Evolutionary conservation across 2,888 invertebrate species (phyloP), one percentile per base, ranked within the genome.

Genomic region (Latrodectus hesperus): DNA sequence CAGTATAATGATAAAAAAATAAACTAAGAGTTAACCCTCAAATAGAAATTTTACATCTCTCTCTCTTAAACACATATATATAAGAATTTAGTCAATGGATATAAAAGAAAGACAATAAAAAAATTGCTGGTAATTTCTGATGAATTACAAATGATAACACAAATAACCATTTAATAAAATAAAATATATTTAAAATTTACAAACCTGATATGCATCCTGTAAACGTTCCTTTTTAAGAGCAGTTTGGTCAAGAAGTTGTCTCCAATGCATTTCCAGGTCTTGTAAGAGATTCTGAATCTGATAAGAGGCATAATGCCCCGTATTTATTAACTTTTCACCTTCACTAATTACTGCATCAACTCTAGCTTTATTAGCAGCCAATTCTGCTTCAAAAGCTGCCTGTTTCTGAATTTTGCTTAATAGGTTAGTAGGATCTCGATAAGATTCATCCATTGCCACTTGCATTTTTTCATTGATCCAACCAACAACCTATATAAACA

Each of bases 321-420:
- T 94, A 83, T 95, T 94, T 91, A 94, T 93, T 1, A 96, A 93
- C 14, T 94, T 94, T 90, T 95, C 95, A 0, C 97, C 97, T 91
- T 96, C 96, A 89, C 94, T 94, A 26, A 96, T 95, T 0, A 98
- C 96, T 65, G 95, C 95, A 88, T 96, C 96, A 0, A 98, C 95
- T 67, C 98, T 94, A 2, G 95, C 95, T 90, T 97, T 95, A 92
- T 98, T 99, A 26, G 98, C 97, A 11, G 95, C 94, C 52, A 99
- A 93, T 92, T 99, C 99, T 0, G 98, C 96, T 92, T 99, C 98
- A 92, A 99, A 99, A 0, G 98, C 98, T 0, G 96, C 94, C 91
- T 99, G 99, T 92, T 98, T 97, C 92, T 99, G 98, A 52, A 98
- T 96, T 93, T 99, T 99, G 91, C 96, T 96, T 91, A 98, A 97